Conservation (phyloP, 35 echinoderm and acorn worm genomes). For the Ptychodera flava region DNA sequence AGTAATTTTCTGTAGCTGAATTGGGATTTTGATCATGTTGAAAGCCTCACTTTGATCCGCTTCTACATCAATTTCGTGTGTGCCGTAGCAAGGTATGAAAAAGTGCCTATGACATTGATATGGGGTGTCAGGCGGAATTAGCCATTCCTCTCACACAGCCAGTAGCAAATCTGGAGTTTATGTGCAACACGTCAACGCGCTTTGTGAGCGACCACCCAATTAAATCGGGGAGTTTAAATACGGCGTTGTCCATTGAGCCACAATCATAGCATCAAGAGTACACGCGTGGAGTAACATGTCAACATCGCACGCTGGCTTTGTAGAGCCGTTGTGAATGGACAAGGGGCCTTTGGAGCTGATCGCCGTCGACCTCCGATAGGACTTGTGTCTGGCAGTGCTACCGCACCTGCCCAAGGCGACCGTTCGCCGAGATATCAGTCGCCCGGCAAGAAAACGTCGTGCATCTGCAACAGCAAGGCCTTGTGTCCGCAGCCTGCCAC, state of each 20-base stretch:
- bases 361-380: no score
- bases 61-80: not conserved
- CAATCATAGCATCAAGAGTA: not conserved
- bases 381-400: no score
- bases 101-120: not conserved
- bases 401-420: no score
- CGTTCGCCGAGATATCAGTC: no score
- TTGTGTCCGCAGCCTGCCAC: no score
- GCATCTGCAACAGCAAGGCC: no score
- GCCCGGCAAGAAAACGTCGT: no score
- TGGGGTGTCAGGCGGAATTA: not conserved
- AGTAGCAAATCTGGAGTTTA: not conserved
- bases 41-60: not conserved
- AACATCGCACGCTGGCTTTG: no score
- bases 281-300: no score
- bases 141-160: not conserved
- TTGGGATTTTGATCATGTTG: constrained; percentile 1
- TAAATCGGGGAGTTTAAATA: not conserved
- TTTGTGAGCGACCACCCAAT: not conserved
- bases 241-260: not conserved
- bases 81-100: not conserved
- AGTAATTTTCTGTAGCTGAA: not conserved
- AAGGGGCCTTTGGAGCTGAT: no score
- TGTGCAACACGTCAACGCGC: not conserved
- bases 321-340: no score